Conservation (phyloP, 2,888 invertebrate species). For the Drosophila neonasuta region DNA sequence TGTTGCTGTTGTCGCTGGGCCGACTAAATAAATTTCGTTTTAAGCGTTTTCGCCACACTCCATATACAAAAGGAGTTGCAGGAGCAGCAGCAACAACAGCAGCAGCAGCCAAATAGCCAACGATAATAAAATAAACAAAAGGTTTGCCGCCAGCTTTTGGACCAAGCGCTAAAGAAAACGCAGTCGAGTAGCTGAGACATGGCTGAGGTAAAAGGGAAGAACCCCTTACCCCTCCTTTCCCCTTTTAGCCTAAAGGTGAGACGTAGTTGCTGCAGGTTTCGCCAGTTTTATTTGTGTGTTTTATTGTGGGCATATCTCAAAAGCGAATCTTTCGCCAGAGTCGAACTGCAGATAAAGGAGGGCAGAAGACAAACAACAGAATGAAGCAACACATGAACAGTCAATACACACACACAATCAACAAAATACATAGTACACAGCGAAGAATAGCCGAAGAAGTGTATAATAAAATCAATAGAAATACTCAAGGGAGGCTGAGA, state of each 20-base stretch:
- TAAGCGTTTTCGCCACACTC: constrained; percentile 79
- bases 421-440: constrained; percentile 22
- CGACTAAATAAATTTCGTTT: constrained; percentile 79
- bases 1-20: constrained; percentile 43
- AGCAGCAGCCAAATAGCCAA: constrained; percentile 67
- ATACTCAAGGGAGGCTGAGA: not conserved
- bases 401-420: constrained; percentile 11
- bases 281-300: constrained; percentile 75
- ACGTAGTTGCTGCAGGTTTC: constrained; percentile 68
- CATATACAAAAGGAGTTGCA: constrained; percentile 73
- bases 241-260: constrained; percentile 55
- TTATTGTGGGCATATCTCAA: constrained; percentile 77
- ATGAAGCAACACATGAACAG: constrained; percentile 41
- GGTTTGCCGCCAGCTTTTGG: constrained; percentile 67
- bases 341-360: constrained; percentile 51
- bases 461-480: constrained; percentile 26
- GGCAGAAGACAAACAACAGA: constrained; percentile 31
- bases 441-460: constrained; percentile 6
- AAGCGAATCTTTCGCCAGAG: constrained; percentile 72
- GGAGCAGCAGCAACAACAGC: constrained; percentile 32
- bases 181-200: constrained; percentile 51
- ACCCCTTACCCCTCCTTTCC: not conserved
- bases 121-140: constrained; percentile 76
- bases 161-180: constrained; percentile 53
- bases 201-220: constrained; percentile 4